Evolutionary conservation across 1,140 invertebrate genomes (phyloP).

Genomic region (Gonatopus flavifemur): DNA sequence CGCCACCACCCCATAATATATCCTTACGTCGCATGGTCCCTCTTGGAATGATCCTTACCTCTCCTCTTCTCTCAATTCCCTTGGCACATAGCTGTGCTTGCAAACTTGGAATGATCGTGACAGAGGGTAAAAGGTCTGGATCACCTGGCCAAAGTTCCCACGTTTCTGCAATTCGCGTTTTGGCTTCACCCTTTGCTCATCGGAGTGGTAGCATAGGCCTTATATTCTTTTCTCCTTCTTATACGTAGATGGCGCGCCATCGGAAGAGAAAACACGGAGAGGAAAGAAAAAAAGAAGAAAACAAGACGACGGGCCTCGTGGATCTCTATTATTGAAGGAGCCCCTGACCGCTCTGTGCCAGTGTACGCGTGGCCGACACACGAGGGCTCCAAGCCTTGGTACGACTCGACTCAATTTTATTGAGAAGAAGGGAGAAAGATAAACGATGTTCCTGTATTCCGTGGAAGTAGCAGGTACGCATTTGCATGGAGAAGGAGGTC

Average conservation of each 20-base stretch:
- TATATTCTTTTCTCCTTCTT: constrained; percentile 12
- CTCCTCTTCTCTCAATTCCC: constrained; percentile 21
- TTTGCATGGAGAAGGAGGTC: constrained; percentile 47
- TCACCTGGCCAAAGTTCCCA: constrained; percentile 59
- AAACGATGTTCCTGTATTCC: constrained; percentile 19
- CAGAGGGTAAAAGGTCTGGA: constrained; percentile 33
- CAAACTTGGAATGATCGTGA: constrained; percentile 24
- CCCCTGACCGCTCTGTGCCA: constrained; percentile 44
- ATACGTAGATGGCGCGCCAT: constrained; percentile 14
- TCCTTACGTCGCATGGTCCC: constrained; percentile 15
- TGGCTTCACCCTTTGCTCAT: constrained; percentile 44
- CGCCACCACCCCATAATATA: constrained; percentile 21
- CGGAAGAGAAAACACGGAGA: constrained; percentile 8
- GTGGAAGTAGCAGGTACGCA: constrained; percentile 24
- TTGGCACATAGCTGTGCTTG: constrained; percentile 30
- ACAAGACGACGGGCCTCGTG: constrained; percentile 48
- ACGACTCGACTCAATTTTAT: constrained; percentile 49
- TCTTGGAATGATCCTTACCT: constrained; percentile 35
- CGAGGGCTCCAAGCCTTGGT: constrained; percentile 41
- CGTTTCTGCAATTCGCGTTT: constrained; percentile 55
- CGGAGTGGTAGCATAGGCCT: constrained; percentile 25
- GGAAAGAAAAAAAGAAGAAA: constrained; percentile 24
- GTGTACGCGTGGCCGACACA: constrained; percentile 56
- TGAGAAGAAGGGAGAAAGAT: constrained; percentile 37
- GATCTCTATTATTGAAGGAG: constrained; percentile 48